phyloP scores from a whole-genome alignment of 2,797 vertebrate genomes.

The Pangasius mekongensis region DNA sequence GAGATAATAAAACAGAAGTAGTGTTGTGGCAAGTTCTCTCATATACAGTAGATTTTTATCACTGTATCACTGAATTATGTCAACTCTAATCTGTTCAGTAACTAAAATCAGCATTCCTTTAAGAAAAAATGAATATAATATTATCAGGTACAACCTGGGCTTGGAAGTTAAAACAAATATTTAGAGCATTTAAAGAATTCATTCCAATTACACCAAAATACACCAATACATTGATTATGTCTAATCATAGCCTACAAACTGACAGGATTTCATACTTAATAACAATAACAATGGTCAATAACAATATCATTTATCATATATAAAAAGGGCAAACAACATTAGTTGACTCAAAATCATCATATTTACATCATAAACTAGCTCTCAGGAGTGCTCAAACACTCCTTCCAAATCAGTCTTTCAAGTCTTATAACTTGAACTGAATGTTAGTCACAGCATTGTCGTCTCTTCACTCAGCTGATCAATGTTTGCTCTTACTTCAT shows the following conservation, averaged over 20 bases:
- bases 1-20: not conserved
- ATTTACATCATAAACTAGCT: not conserved
- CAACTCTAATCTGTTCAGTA: not conserved
- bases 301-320: not conserved
- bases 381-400: not conserved
- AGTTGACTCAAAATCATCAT: not conserved
- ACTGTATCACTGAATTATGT: not conserved
- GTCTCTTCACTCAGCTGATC: not conserved
- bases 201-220: not conserved
- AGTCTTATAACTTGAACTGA: not conserved
- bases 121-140: not conserved
- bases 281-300: not conserved
- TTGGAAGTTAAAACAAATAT: not conserved
- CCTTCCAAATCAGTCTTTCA: not conserved
- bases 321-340: not conserved
- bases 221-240: not conserved
- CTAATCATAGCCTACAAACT: not conserved
- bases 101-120: not conserved
- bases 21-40: not conserved
- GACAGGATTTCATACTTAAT: not conserved
- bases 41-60: not conserved
- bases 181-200: not conserved
- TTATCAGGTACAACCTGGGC: not conserved
- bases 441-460: not conserved
- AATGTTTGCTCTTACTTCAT: not conserved